Percentiles rank a stretch among this genome's conserved stretches.
phyloP scores from a whole-genome alignment of 1,140 invertebrate genomes.

The Drosophila ogumai region DNA sequence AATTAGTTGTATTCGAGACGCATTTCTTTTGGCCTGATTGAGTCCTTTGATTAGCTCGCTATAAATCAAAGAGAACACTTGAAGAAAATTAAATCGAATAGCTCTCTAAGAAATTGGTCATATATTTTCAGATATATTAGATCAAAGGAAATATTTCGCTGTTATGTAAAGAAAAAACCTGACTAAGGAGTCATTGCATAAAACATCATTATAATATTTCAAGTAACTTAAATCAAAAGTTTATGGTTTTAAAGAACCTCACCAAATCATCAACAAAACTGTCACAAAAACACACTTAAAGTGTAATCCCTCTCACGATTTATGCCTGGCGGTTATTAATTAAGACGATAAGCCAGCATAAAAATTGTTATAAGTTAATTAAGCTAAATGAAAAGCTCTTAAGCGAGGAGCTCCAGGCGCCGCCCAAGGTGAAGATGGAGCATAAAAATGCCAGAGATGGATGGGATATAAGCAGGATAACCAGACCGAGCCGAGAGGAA shows the following conservation, averaged over 20 bases:
- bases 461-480: conserved; percentile 24
- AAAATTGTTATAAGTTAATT: conserved; percentile 83
- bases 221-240: no score
- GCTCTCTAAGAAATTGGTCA: not conserved
- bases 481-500: conserved; percentile 34
- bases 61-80: conserved; percentile 57
- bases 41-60: conserved; percentile 64
- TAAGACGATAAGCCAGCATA: conserved; percentile 75
- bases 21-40: conserved; percentile 65
- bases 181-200: no score
- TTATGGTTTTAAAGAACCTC: not conserved
- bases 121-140: not conserved
- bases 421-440: conserved; percentile 50
- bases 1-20: conserved; percentile 79
- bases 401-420: conserved; percentile 47
- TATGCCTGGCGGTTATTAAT: conserved; percentile 68
- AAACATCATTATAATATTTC: not conserved
- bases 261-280: conserved; percentile 22
- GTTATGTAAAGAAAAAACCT: not conserved
- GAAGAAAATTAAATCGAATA: not conserved
- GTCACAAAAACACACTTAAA: conserved; percentile 57
- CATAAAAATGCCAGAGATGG: conserved; percentile 54
- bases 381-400: conserved; percentile 82
- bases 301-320: conserved; percentile 46
- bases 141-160: not conserved